Conservation (phyloP, 2,113 vertebrate genomes). For the Benitochromis conjunctus region DNA sequence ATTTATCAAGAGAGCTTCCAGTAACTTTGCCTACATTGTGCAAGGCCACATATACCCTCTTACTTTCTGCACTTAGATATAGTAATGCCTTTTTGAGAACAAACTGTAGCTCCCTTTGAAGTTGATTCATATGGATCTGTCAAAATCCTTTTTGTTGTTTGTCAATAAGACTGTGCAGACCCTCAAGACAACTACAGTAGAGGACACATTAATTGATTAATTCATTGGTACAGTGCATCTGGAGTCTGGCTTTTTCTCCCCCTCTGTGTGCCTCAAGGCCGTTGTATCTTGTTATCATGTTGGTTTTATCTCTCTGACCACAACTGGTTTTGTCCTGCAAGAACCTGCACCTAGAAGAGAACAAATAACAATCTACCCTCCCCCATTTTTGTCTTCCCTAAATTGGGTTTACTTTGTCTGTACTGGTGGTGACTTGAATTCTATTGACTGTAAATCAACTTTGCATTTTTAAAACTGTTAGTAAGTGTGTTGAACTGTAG, state of each 20-base stretch:
- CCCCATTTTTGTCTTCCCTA: accelerated
- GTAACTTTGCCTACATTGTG: neutral
- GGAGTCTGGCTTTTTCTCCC: neutral
- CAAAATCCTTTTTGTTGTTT: neutral
- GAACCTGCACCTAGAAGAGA: neutral
- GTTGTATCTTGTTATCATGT: conserved; percentile 2
- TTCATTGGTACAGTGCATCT: neutral
- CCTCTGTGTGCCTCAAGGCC: conserved; percentile 1
- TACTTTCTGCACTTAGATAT: neutral
- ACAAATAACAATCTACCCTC: neutral
- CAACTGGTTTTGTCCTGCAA: conserved; percentile 3
- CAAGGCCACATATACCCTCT: neutral
- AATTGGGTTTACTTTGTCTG: neutral
- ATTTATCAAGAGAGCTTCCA: neutral
- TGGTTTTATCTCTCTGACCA: neutral
- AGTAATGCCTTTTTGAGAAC: neutral
- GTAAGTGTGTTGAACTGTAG: neutral
- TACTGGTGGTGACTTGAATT: neutral
- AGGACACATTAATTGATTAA: neutral
- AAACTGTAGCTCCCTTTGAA: neutral
- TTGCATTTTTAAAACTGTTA: neutral
- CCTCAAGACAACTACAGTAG: no score
- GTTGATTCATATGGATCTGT: neutral
- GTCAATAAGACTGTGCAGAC: neutral
- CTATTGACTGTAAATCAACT: neutral